phyloP scores from a whole-genome alignment of 2,113 vertebrate species.

The Antechinus flavipes region DNA sequence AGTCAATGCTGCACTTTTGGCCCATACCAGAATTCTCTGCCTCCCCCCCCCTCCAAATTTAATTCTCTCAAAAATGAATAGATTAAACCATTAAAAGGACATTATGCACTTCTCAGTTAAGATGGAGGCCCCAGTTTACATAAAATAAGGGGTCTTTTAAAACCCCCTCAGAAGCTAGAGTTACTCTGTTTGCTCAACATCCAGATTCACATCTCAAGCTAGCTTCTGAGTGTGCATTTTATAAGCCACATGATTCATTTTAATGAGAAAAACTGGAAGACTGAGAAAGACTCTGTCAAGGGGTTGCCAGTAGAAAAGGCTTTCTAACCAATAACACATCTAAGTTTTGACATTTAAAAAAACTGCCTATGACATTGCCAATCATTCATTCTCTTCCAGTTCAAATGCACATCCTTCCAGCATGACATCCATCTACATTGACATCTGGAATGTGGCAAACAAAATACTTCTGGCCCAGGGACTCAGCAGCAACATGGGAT shows the following conservation, averaged over 20 bases:
- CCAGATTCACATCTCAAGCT: background rate
- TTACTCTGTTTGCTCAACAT: background rate
- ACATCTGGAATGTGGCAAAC: constrained; percentile 78
- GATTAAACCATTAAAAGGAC: background rate
- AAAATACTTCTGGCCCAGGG: constrained; percentile 77
- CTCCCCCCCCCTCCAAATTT: background rate
- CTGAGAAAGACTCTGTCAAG: constrained; percentile 47
- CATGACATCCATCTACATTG: constrained; percentile 74
- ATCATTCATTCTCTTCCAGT: constrained; percentile 63
- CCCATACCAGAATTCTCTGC: background rate
- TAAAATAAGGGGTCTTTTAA: background rate
- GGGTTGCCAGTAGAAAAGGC: constrained; percentile 11
- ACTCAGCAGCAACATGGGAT: constrained; percentile 67
- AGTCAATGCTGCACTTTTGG: background rate
- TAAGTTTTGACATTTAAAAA: constrained; percentile 11
- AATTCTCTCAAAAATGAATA: background rate
- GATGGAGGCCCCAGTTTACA: background rate
- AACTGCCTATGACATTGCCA: constrained; percentile 47
- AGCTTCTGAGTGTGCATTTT: constrained; percentile 63
- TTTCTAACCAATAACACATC: constrained; percentile 3
- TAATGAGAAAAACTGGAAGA: constrained; percentile 20
- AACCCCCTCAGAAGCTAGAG: background rate
- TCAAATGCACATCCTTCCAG: constrained; percentile 66
- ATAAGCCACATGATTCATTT: constrained; percentile 45
- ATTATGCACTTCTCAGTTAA: background rate